These are phyloP conservation scores for Mystacides longicornis DNA, from an alignment of 2,888 invertebrate genomes.

Conservation along the genomic window DNA sequence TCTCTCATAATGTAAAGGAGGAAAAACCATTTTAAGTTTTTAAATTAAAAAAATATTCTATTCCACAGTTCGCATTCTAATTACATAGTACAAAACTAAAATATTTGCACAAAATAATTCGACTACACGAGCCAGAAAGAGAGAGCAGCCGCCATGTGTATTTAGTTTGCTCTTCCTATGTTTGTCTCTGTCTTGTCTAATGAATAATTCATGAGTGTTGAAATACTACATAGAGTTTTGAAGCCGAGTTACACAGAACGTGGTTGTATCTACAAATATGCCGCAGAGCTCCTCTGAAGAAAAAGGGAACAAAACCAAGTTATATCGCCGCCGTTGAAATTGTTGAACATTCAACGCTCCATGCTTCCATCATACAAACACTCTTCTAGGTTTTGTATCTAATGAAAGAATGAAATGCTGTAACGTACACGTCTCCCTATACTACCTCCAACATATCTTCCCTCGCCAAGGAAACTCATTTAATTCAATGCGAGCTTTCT, in stretches of 20 bases:
- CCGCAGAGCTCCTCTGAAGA: constrained; percentile 14
- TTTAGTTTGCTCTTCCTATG: neutral
- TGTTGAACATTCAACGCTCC: constrained; percentile 1
- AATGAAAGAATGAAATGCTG: neutral
- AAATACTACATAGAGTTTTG: too few relatives aligned
- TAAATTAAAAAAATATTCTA: too few relatives aligned
- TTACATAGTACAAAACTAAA: too few relatives aligned
- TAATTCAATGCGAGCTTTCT: neutral
- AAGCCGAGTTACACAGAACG: constrained; percentile 12
- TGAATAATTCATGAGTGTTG: constrained; percentile 23
- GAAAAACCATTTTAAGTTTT: too few relatives aligned
- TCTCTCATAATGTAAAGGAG: too few relatives aligned
- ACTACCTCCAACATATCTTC: too few relatives aligned
- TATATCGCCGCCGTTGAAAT: neutral
- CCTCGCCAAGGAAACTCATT: too few relatives aligned
- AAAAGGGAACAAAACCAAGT: constrained; percentile 12
- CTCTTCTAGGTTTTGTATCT: neutral
- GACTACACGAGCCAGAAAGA: neutral
- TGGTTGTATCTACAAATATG: constrained; percentile 24
- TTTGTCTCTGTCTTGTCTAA: constrained; percentile 13
- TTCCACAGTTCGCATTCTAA: too few relatives aligned
- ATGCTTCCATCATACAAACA: neutral
- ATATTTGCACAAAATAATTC: too few relatives aligned
- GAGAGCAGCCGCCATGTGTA: constrained; percentile 3
- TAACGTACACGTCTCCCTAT: too few relatives aligned